Percentiles rank a stretch among this genome's conserved stretches.
Conservation (phyloP, 2,888 invertebrate genomes). For the Himalopsyche tibetana region DNA sequence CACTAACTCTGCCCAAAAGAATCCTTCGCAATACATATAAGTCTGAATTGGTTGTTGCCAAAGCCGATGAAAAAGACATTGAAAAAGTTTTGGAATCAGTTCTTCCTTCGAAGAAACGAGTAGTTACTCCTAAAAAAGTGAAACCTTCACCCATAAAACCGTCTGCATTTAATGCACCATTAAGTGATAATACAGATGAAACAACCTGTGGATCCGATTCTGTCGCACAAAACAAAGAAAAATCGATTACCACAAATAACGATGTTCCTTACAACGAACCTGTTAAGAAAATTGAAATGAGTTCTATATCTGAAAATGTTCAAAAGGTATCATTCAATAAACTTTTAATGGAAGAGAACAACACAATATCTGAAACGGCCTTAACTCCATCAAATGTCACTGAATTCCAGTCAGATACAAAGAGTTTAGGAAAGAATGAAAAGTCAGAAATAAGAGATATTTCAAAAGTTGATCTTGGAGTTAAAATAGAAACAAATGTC, state of each 20-base stretch:
- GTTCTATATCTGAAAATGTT: constrained; percentile 9
- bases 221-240: neutral
- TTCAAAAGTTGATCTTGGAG: constrained; percentile 60
- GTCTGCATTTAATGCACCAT: neutral
- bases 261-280: neutral
- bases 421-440: constrained; percentile 49
- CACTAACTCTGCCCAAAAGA: neutral
- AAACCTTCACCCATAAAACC: neutral
- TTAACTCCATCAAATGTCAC: constrained; percentile 63
- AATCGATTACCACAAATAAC: neutral
- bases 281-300: constrained; percentile 14
- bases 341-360: constrained; percentile 57
- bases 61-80: neutral
- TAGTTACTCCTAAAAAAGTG: constrained; percentile 14
- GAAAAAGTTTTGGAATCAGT: neutral
- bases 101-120: constrained; percentile 18
- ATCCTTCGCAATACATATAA: constrained; percentile 19
- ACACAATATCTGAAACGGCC: constrained; percentile 63
- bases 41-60: neutral
- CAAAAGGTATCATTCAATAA: constrained; percentile 48
- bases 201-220: neutral
- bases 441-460: constrained; percentile 56
- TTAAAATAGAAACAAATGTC: constrained; percentile 60
- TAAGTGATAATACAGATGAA: neutral
- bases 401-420: constrained; percentile 59